These are phyloP conservation scores for Microcaecilia unicolor DNA, from an alignment of 2,797 vertebrate species.

Conservation along the genomic window DNA sequence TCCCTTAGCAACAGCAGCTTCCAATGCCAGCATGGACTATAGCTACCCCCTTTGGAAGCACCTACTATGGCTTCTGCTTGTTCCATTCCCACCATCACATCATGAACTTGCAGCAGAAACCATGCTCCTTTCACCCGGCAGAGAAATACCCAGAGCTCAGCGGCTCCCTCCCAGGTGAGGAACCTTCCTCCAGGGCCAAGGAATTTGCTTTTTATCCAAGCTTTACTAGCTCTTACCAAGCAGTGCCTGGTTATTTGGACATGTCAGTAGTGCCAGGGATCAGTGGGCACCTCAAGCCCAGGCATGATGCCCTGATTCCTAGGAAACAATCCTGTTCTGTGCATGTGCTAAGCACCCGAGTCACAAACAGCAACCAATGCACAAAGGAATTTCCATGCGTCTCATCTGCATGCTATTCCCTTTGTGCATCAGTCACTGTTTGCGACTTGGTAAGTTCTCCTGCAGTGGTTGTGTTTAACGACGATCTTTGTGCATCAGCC, in stretches of 20 bases:
- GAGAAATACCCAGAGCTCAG: conserved; percentile 86
- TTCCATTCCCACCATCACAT: conserved; percentile 93
- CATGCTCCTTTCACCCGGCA: conserved; percentile 82
- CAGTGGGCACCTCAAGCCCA: conserved; percentile 82
- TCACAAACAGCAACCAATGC: too few relatives aligned
- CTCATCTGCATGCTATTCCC: too few relatives aligned
- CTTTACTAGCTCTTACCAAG: conserved; percentile 90
- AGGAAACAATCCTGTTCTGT: too few relatives aligned
- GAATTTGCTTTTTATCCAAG: conserved; percentile 95
- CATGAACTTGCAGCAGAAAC: conserved; percentile 93
- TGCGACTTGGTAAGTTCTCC: too few relatives aligned
- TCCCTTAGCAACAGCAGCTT: conserved; percentile 77
- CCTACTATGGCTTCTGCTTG: conserved; percentile 91
- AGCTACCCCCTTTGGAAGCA: conserved; percentile 88
- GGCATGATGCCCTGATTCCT: conserved; percentile 92
- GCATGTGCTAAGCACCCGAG: too few relatives aligned
- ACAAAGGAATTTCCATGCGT: too few relatives aligned
- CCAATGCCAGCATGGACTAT: conserved; percentile 82
- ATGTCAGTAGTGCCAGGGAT: conserved; percentile 91
- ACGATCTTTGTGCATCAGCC: too few relatives aligned
- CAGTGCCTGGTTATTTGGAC: conserved; percentile 91
- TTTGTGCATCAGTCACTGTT: too few relatives aligned
- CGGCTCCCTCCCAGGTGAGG: conserved; percentile 74
- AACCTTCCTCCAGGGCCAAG: conserved; percentile 84
- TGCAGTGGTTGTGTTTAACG: too few relatives aligned